Evolutionary conservation across 2,797 vertebrate genomes (phyloP), one percentile per base, ranked within the genome.

Genomic region (Labroides dimidiatus): DNA sequence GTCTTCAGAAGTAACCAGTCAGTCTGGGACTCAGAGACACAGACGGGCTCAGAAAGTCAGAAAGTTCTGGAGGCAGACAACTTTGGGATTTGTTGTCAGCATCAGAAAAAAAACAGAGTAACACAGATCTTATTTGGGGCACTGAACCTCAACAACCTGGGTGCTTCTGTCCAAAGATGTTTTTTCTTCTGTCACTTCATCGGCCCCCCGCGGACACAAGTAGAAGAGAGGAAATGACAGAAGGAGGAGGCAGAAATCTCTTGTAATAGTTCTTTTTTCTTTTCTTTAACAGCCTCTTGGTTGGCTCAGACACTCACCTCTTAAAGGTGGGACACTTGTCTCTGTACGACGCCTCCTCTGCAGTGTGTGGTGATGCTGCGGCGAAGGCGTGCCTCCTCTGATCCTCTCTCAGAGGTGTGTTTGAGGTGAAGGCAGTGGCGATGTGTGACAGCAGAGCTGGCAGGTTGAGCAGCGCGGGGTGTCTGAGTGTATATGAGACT

Each of bases 111-210:
- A 24, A 6, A 27, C 6, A 39, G 10, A 64, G 11, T 14, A 60
- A 30, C 16, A 6, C 4, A 10, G 11, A n/a, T 39, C 14, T 50
- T 27, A 20, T 53, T 33, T 33, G 43, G 27, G 4, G 20, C 24
- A 17, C 39, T 62, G 17, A 51, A 56, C 30, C 21, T 13, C 9
- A 56, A 17, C 30, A 52, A 47, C 24, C 23, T 23, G 19, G 19
- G 30, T 55, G 5, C 14, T 42, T 49, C 37, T 66, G n/a, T 72
- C n/a, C 30, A 57, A 41, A 30, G 4, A 49, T 52, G 19, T 37
- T 20, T 54, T 39, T 50, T 3, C 39, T 23, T 6, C n/a, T 33
- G 42, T 54, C 10, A 53, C 30, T 12, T 42, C 37, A 51, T 3
- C n/a, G 20, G 17, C 37, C 39, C 20, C 13, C 15, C 24, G 23